A percentile compares a stretch with the other conserved stretches of the same genome.
These are phyloP conservation scores for Gymnosoma rotundatum DNA, from an alignment of 2,888 invertebrate genomes.

Conservation along the genomic window DNA sequence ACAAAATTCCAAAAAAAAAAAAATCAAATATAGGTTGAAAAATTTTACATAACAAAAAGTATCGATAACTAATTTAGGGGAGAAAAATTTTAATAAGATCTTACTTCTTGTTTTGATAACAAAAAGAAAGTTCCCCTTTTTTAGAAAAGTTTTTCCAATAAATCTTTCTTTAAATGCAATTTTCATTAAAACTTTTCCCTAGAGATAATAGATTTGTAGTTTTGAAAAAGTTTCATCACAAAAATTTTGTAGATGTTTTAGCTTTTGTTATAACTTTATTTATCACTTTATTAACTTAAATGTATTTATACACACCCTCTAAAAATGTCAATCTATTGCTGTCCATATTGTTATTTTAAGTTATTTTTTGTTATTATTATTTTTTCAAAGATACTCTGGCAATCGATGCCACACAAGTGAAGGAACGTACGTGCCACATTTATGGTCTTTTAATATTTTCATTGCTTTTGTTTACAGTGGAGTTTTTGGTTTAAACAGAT, in stretches of 20 bases:
- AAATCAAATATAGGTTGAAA: no score
- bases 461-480: slow-evolving; percentile 17
- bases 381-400: slow-evolving; percentile 25
- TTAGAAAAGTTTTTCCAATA: not conserved
- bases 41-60: no score
- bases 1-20: no score
- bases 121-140: not conserved
- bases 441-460: slow-evolving; percentile 45
- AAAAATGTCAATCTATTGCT: slow-evolving; percentile 45
- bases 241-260: slow-evolving; percentile 2
- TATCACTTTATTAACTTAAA: slow-evolving; percentile 42
- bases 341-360: slow-evolving; percentile 28
- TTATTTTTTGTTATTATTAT: slow-evolving; percentile 15
- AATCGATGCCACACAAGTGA: not conserved
- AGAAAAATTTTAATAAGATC: not conserved
- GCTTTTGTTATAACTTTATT: slow-evolving; percentile 20
- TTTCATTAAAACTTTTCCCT: not conserved
- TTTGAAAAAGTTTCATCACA: not conserved
- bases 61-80: not conserved
- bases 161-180: slow-evolving; percentile 7
- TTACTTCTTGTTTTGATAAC: not conserved
- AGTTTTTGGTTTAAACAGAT: not conserved
- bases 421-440: slow-evolving; percentile 53
- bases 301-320: slow-evolving; percentile 36
- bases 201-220: not conserved